Conservation (phyloP, 2,797 vertebrate species). For the Acropternis orthonyx region DNA sequence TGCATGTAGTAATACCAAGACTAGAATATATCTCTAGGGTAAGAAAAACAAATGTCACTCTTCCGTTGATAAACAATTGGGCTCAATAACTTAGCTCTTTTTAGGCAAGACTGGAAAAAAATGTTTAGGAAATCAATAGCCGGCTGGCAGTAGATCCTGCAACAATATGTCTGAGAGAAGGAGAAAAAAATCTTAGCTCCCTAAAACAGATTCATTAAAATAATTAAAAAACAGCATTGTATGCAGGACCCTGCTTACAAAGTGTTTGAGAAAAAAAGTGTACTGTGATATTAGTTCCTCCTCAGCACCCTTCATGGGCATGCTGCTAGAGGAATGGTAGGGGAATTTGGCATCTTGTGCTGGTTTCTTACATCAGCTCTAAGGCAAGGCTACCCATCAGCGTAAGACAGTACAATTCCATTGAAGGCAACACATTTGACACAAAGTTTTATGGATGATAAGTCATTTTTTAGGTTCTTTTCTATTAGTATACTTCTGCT, state of each 20-base stretch:
- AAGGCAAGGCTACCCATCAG: too few relatives aligned
- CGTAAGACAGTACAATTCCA: accelerated
- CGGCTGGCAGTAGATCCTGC: background rate
- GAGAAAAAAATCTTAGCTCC: background rate
- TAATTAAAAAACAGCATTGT: background rate
- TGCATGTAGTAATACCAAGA: background rate
- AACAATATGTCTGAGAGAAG: background rate
- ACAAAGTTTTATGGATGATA: background rate
- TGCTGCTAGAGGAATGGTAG: background rate
- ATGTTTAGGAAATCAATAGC: background rate
- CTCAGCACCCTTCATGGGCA: background rate
- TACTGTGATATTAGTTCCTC: background rate
- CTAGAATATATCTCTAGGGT: background rate
- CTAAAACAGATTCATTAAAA: background rate
- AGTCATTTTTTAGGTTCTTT: background rate
- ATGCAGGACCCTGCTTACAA: background rate
- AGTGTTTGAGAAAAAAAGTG: background rate
- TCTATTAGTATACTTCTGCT: background rate
- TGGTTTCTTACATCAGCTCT: background rate
- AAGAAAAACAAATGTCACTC: background rate
- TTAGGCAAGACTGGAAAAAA: background rate
- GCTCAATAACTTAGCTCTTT: background rate
- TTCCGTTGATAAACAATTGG: background rate
- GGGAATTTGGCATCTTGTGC: background rate
- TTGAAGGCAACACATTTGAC: background rate